Evolutionary conservation across 2,797 vertebrate species (phyloP), one percentile per base, ranked within the genome.

Genomic region (Artibeus lituratus): DNA sequence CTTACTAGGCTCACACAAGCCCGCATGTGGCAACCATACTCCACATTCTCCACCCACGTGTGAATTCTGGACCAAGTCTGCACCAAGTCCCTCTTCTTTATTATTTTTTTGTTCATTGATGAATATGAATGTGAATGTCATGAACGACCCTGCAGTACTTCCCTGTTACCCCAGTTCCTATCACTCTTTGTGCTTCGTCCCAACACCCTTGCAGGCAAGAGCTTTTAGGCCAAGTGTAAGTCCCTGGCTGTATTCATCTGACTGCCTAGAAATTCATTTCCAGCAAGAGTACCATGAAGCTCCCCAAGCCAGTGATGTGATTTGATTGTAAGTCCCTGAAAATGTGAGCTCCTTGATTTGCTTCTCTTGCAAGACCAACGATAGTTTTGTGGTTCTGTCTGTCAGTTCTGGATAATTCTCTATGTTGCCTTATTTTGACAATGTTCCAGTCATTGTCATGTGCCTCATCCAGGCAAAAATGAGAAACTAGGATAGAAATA

Each of bases 341-440:
- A 91, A 81, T 76, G 86, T 72, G 69, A 82, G 85, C 35, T 62
- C 80, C 69, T 87, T 89, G 84, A 69, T 96, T 84, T 62, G 29
- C 59, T 92, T 86, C 39, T 87, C 80, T 91, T 76, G 29, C 44
- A 70, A 90, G 72, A 39, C 72, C 59, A 69, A 2, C 72, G 85
- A n/a, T 80, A 26, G 74, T 94, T 59, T 83, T 82, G 55, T 73
- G 82, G 76, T 82, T 51, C 62, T 74, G 0, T 12, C 35, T 32
- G 51, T 87, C 91, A 47, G 47, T 97, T 96, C 92, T 96, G 59
- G 42, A 95, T 77, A 90, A 80, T 76, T 76, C 49, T 87, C 42
- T 24, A 0, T 72, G 69, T 92, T 53, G 22, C 42, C 24, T 78
- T 85, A 21, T 62, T 92, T 92, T 92, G 67, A 91, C 82, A n/a